Conservation (phyloP, 2,888 invertebrate species). For the Tiliacea aurago region DNA sequence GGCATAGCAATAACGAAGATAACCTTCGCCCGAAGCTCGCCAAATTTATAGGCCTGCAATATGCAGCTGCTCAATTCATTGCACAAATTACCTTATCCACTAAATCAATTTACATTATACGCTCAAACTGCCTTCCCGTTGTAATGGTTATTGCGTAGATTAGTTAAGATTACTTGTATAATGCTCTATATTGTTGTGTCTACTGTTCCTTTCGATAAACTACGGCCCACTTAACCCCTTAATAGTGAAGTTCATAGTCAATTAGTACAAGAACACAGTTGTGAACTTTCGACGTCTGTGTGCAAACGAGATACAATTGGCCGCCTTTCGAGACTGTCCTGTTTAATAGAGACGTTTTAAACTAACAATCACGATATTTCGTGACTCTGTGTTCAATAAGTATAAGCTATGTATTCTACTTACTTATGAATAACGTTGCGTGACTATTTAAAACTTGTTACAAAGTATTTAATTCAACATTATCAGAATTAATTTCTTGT, state of each 20-base stretch:
- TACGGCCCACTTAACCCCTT: slow-evolving; percentile 83
- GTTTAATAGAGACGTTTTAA: slow-evolving; percentile 77
- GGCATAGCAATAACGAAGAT: slow-evolving; percentile 78
- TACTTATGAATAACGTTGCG: slow-evolving; percentile 65
- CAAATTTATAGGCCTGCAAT: slow-evolving; percentile 75
- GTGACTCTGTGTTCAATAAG: slow-evolving; percentile 68
- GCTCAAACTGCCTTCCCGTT: slow-evolving; percentile 56
- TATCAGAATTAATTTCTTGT: slow-evolving; percentile 52
- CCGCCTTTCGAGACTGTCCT: slow-evolving; percentile 73
- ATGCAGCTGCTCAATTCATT: slow-evolving; percentile 66
- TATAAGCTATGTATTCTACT: slow-evolving; percentile 40
- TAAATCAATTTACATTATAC: slow-evolving; percentile 63
- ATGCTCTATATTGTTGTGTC: slow-evolving; percentile 71
- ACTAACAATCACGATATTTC: slow-evolving; percentile 73
- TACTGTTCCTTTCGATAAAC: slow-evolving; percentile 74
- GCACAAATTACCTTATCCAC: slow-evolving; percentile 59
- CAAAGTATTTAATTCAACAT: slow-evolving; percentile 56
- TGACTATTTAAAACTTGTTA: slow-evolving; percentile 60
- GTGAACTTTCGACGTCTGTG: slow-evolving; percentile 82
- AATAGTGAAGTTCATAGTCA: slow-evolving; percentile 84
- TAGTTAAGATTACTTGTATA: slow-evolving; percentile 67
- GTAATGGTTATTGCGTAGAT: slow-evolving; percentile 62
- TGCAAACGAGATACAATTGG: slow-evolving; percentile 82
- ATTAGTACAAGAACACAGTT: slow-evolving; percentile 85
- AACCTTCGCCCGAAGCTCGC: slow-evolving; percentile 80